phyloP scores from a whole-genome alignment of 2,888 invertebrate genomes.

The Cecidostiba fungosa region DNA sequence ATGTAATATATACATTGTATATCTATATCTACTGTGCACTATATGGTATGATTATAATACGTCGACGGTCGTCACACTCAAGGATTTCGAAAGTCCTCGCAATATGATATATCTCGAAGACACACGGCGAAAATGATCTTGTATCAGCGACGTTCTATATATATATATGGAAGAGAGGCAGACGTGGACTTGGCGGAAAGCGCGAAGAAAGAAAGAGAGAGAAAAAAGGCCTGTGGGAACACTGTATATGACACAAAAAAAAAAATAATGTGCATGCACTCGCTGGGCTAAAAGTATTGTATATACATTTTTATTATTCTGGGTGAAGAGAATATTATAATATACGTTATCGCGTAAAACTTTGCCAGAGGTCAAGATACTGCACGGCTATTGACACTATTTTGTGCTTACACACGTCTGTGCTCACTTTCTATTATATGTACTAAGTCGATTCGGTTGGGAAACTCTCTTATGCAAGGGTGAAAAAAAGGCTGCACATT shows the following conservation, averaged over 20 bases:
- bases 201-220: conserved; percentile 52
- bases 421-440: not conserved
- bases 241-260: not conserved
- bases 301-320: not conserved
- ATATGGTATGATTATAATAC: not conserved
- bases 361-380: too few relatives aligned
- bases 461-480: not conserved
- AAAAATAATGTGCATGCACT: conserved; percentile 28
- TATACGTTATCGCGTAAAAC: not conserved
- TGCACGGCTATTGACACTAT: too few relatives aligned
- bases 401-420: too few relatives aligned
- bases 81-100: conserved; percentile 46
- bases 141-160: not conserved
- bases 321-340: not conserved
- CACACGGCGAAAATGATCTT: not conserved
- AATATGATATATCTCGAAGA: conserved; percentile 4
- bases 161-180: conserved; percentile 1
- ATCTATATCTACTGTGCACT: not conserved
- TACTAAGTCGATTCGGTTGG: not conserved
- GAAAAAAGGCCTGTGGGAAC: conserved; percentile 24
- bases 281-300: conserved; percentile 57
- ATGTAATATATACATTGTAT: not conserved
- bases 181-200: conserved; percentile 26
- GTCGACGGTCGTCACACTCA: not conserved
- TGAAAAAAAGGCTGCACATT: not conserved